A percentile compares a stretch with the other conserved stretches of the same genome.
phyloP scores from a whole-genome alignment of 1,140 invertebrate genomes.

The Lerema accius region DNA sequence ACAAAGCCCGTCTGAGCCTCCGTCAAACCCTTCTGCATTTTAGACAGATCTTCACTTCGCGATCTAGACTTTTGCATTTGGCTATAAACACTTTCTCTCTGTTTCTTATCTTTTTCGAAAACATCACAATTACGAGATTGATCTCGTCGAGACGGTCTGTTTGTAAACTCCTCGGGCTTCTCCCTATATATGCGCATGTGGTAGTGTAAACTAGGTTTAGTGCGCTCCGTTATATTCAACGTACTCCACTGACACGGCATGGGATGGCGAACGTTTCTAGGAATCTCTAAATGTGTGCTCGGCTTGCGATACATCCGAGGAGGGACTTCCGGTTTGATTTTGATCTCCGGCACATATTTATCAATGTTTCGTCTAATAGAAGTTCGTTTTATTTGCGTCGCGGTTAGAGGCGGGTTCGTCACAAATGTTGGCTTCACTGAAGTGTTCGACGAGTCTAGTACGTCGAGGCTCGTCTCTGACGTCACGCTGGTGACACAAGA shows the following conservation, averaged over 20 bases:
- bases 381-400: conserved; percentile 73
- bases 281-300: conserved; percentile 72
- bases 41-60: conserved; percentile 77
- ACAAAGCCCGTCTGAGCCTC: conserved; percentile 66
- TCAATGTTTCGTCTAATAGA: conserved; percentile 75
- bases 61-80: conserved; percentile 63
- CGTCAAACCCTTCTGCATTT: conserved; percentile 67
- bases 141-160: conserved; percentile 58
- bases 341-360: conserved; percentile 66
- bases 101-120: conserved; percentile 52
- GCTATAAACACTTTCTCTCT: conserved; percentile 41
- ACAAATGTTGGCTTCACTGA: conserved; percentile 76
- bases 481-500: conserved; percentile 83
- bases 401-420: conserved; percentile 59
- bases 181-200: conserved; percentile 80
- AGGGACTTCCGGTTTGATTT: conserved; percentile 69
- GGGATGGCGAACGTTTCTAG: conserved; percentile 75
- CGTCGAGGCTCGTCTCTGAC: conserved; percentile 80
- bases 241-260: conserved; percentile 77
- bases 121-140: conserved; percentile 59
- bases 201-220: conserved; percentile 78
- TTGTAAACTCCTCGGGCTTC: conserved; percentile 46
- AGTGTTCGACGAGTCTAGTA: conserved; percentile 76
- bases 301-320: conserved; percentile 76
- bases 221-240: conserved; percentile 76